Evolutionary conservation across 2,113 vertebrate species (phyloP), one percentile per base, ranked within the genome.

Genomic region (Columba livia): DNA sequence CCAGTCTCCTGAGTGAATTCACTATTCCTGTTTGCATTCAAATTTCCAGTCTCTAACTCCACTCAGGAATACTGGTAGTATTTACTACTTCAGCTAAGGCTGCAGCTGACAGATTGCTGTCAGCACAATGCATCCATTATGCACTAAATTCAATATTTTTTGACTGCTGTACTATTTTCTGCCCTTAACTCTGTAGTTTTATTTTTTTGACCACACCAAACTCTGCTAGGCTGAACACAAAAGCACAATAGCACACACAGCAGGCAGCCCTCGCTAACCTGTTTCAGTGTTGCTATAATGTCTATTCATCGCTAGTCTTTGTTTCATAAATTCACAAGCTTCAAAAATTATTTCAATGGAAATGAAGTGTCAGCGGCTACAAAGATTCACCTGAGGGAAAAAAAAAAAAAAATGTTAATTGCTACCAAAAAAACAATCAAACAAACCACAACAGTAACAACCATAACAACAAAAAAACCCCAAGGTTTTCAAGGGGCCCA

Each of bases 61-160:
- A 74, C n/a, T 64, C 47, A 66, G 25, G 26, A 29, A 72, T 81
- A 42, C 44, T 31, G 16, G 12, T 31, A 72, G 9, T 50, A 70
- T 73, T 93, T 73, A 32, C 28, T 25, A 87, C 8, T 57, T 32
- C 17, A 89, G 50, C 23, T 60, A 75, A 44, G 47, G 79, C 12
- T 32, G 47, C 64, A 87, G 28, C 15, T 92, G 80, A 85, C 58
- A 89, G 50, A 88, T 73, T 87, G n/a, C 18, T 91, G 54, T 65
- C 54, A 88, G 40, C 3, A 1, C 34, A 62, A 11, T 0, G 0
- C 24, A 56, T 29, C 7, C 21, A 32, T 86, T 70, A 40, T 8
- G 13, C 4, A 11, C 8, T 61, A 66, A 93, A 74, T 62, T 62
- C 38, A 81, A 19, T 83, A 26, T 0, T 5, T 69, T 92, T 62